phyloP scores from a whole-genome alignment of 2,888 invertebrate genomes.

The Agrochola macilenta region DNA sequence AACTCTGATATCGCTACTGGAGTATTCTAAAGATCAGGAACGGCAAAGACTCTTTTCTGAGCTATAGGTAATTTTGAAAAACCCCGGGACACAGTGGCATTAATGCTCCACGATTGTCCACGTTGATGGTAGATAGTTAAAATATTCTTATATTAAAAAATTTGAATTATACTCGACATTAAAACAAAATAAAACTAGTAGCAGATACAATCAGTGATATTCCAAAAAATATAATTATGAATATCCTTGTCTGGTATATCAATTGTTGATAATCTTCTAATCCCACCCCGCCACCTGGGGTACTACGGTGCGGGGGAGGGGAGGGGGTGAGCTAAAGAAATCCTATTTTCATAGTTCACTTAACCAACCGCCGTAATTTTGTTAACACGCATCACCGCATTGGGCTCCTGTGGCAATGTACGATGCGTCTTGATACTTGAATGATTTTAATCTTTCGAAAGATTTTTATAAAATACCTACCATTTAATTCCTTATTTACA shows the following conservation, averaged over 20 bases:
- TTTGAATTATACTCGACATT: neutral
- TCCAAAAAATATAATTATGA: conserved; percentile 59
- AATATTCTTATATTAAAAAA: neutral
- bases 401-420: conserved; percentile 83
- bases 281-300: conserved; percentile 82
- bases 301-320: conserved; percentile 62
- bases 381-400: conserved; percentile 87
- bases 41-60: neutral
- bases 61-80: neutral
- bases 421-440: conserved; percentile 77
- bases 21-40: neutral
- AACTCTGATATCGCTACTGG: neutral
- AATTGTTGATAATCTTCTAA: conserved; percentile 86
- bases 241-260: conserved; percentile 73
- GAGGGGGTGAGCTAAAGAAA: conserved; percentile 82
- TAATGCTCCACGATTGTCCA: neutral
- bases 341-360: conserved; percentile 91
- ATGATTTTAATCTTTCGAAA: neutral
- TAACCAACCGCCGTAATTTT: conserved; percentile 87
- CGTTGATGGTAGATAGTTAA: neutral
- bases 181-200: conserved; percentile 2
- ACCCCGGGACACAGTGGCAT: neutral
- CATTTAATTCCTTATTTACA: neutral
- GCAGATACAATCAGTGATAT: conserved; percentile 40
- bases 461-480: neutral